Conservation (phyloP, 2,113 vertebrate species). For the Alethe castanea region DNA sequence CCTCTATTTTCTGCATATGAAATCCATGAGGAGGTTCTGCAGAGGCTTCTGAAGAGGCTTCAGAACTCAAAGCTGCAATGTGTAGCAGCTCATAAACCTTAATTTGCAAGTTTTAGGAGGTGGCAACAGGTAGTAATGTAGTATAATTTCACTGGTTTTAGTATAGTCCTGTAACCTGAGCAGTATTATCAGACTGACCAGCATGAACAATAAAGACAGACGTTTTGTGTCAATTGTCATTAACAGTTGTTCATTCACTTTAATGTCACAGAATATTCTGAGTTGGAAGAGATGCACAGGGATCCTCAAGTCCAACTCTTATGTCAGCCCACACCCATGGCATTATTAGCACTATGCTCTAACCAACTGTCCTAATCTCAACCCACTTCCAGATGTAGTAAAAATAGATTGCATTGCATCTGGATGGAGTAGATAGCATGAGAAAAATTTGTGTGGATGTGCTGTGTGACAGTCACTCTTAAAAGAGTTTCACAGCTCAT, state of each 20-base stretch:
- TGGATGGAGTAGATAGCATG: not conserved
- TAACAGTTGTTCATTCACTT: not conserved
- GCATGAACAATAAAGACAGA: not conserved
- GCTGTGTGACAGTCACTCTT: not conserved
- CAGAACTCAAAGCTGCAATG: not conserved
- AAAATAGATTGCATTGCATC: not conserved
- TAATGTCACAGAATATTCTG: not conserved
- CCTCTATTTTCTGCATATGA: not conserved
- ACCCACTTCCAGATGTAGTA: not conserved
- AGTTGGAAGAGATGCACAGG: not conserved
- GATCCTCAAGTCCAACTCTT: not conserved
- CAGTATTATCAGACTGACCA: not conserved
- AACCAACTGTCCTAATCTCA: not conserved
- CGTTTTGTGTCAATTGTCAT: not conserved
- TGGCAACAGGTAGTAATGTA: not conserved
- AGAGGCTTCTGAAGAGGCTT: not conserved
- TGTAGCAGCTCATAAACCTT: not conserved
- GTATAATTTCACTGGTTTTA: not conserved
- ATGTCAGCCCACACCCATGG: not conserved
- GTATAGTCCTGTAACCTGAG: not conserved
- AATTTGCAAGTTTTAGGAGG: not conserved
- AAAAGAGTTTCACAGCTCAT: not conserved
- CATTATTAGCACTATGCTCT: not conserved
- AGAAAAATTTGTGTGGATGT: not conserved
- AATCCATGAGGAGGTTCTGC: not conserved